Base-by-base conservation (phyloP, 2,797 vertebrate genomes). In the Centroberyx gerrardi region DNA sequence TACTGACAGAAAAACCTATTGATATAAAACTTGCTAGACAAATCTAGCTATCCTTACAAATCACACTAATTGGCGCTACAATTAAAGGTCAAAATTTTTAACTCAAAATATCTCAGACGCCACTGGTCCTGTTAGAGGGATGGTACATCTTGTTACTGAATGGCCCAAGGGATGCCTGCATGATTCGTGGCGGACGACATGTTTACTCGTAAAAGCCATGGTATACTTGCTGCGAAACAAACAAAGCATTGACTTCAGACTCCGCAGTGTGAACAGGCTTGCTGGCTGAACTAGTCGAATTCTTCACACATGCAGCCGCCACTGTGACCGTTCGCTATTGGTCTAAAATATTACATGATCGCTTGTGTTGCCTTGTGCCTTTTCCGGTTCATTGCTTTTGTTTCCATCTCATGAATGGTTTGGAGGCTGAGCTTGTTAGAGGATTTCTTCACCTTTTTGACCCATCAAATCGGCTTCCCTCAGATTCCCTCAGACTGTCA, bases 11-110 rank as follows among this genome's bases (percentile, higher is more conserved):
- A 40, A 40, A 40, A 40, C 5, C 38, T 40, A 40, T 40, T 40
- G 38, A 40, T 8, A 9, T 40, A 40, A 40, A 40, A 40, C 38
- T 40, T 40, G 38, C 38, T 8, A 40, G 38, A 9, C 38, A 9
- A 40, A 40, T 40, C 5, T 2, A 40, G 38, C 4, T 8, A 40
- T 40, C 38, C 6, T 40, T 40, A 40, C 7, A 40, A 40, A 40
- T 40, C 9, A 8, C 8, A 40, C 38, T 40, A 40, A 40, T 40
- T 40, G 38, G 38, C 8, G 22, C 44, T 58, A 31, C 69, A 74
- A 71, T 78, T 22, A 62, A 76, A 77, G 33, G 6, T 69, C 33
- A 73, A 55, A 40, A 8, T 40, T 40, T 48, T 54, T 58, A 55
- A 27, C 36, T 51, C 42, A 22, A 46, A 48, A 49, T 60, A 14